Evolutionary conservation across 2,797 vertebrate species (phyloP), one percentile per base, ranked within the genome.

Genomic region (Pseudomugil gertrudae): DNA sequence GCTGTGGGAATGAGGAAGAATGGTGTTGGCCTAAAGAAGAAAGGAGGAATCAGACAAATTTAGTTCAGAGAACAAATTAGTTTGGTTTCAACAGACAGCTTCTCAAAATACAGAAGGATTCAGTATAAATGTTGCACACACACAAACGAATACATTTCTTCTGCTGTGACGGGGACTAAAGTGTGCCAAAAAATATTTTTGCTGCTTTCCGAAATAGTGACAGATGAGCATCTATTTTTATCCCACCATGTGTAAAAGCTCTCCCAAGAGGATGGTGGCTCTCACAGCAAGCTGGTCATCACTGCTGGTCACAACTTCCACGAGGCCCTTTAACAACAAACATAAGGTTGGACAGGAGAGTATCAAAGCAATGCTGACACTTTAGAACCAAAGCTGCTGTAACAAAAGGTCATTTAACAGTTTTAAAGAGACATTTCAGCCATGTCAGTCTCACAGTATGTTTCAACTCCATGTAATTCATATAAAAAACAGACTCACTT

Each of bases 1-100:
- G 82, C 97, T 99, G 78, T 99, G 97, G 69, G 96, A 96, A 88
- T 99, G 97, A 81, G 98, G 97, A 86, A 99, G 96, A 86, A 99
- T 99, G 88, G 96, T 99, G 89, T 99, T 98, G 83, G 97, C 97
- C 98, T 99, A 81, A 56, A 80, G 50, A 69, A 66, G 6, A 79
- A 27, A 56, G 30, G 14, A 36, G 33, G 33, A 32, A 32, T 32
- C 30, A 2, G 63, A 78, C 36, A 27, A 11, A 50, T 58, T 75
- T 19, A 54, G 27, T 23, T 8, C 50, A 21, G 61, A 1, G 60
- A 35, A 47, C 14, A 26, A n/a, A 51, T 26, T 10, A 30, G 54
- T 6, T 35, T 14, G 1, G 27, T 10, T 4, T 21, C 3, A 48
- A 26, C 23, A 36, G 3, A 33, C 11, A 58, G 32, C 14, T 40